Base-by-base conservation (phyloP, 2,888 invertebrate species). In the Oasisia sp. region DNA sequence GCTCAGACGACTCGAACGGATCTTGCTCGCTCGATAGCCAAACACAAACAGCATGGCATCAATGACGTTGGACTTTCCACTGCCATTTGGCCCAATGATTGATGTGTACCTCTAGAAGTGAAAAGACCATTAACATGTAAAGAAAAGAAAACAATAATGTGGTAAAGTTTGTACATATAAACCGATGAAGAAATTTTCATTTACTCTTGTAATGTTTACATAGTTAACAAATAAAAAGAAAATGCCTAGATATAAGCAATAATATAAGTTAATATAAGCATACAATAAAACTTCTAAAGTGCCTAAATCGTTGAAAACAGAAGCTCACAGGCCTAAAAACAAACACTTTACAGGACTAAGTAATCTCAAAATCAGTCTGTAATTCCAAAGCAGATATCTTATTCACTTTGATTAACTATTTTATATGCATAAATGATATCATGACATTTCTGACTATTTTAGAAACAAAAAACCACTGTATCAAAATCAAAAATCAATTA, bases 41-140 rank as follows among this genome's bases (percentile, higher is more conserved):
- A 99, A 99, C 0, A 99, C 99, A 97, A 99, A 99, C 94, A 99
- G 97, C 98, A 99, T 98, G 0, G 99, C 98, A 96, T 99, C 99
- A 94, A 99, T 99, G 0, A 99, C 99, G 96, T 99, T 99, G 95
- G 99, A 99, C 96, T 99, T 99, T 0, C 99, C 99, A 96, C 99
- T 99, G 44, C 99, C 99, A 96, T 99, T 99, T 0, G 99, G 99
- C 0, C 99, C 99, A 94, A 99, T 98, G 92, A 99, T 99, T 0
- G 99, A 97, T 9, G 99, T 98, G 91, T 94, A 94, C 91, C 94
- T 94, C 94, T 94, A 92, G 27, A 92, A 93, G 74, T 89, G 11
- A 32, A 74, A 8, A n/a, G 91, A 74, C 19, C 74, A 74, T 74
- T 2, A 74, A 74, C 27, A 74, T 74, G 27, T 19, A 74, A 27